Evolutionary conservation across 2,113 vertebrate species (phyloP), one percentile per base, ranked within the genome.

Genomic region (Ochotona curzoniae): DNA sequence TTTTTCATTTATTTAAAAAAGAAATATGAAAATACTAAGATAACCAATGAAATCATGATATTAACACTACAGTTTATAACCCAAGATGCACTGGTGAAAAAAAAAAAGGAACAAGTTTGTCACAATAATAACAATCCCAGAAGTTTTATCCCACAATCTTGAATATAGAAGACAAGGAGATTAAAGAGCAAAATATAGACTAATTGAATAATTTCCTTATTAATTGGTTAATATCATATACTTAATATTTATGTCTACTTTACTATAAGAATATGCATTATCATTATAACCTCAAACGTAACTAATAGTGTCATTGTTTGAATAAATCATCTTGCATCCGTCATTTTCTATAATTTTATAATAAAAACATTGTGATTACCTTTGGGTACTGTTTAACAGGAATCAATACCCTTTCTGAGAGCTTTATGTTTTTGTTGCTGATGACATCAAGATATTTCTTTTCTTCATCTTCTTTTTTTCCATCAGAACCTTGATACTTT

Each of bases 381-480:
- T 99, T 99, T 96, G 99, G 99, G 98, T 99, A 99, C 96, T 99
- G 99, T 97, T 99, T 99, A 89, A 99, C 98, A 74, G 99, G 99
- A 94, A 99, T 99, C 97, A 99, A 98, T 92, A 99, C 99, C 97
- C 99, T 98, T 97, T 99, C 99, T 7, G 99, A 99, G 63, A 99
- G 98, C 98, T 99, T 99, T 98, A 99, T 99, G 96, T 99, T 99
- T 98, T 99, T 99, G 99, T 99, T 99, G 98, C 99, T 99, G 98
- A 99, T 99, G 96, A 99, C 98, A 97, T 99, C 99, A 92, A 99
- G 98, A 66, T 99, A 99, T 93, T 99, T 99, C 98, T 99, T 99
- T 96, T 99, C 98, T 96, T 99, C 99, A 30, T 98, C 99, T 96
- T 99, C 99, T 91, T 99, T 99, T 97, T 98, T 99, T 94, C 98